Conservation (phyloP, 2,113 vertebrate genomes). For the Chiloscyllium plagiosum region DNA sequence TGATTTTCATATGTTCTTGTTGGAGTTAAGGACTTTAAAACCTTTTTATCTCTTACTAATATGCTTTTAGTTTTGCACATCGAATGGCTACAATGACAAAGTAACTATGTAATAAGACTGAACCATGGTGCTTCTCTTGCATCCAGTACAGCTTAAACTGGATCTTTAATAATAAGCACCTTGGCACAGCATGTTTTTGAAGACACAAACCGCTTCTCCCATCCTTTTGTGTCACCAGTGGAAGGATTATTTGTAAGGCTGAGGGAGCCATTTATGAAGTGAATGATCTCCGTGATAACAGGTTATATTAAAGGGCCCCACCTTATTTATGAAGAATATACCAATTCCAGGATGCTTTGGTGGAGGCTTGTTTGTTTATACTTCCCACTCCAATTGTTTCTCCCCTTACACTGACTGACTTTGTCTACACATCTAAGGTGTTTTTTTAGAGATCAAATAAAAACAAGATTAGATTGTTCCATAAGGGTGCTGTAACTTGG, state of each 20-base stretch:
- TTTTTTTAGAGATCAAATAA: too few species aligned
- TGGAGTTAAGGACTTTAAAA: neutral
- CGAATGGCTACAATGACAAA: neutral
- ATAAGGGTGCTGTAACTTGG: too few species aligned
- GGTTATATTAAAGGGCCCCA: too few species aligned
- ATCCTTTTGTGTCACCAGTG: too few species aligned
- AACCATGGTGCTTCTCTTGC: neutral
- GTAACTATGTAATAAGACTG: neutral
- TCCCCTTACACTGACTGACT: too few species aligned
- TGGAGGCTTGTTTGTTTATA: too few species aligned
- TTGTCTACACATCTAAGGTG: too few species aligned
- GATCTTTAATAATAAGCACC: neutral
- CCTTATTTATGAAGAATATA: too few species aligned
- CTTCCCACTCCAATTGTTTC: too few species aligned
- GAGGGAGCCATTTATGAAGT: neutral
- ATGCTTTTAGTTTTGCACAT: neutral
- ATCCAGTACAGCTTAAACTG: neutral
- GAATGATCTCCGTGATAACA: too few species aligned
- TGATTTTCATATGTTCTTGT: slow-evolving; percentile 37
- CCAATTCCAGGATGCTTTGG: too few species aligned
- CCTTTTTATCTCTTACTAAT: neutral
- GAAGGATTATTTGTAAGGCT: neutral
- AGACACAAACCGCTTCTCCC: neutral
- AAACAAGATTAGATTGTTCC: too few species aligned
- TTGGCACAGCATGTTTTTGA: neutral